A percentile compares a stretch with the other conserved stretches of the same genome.
phyloP scores from a whole-genome alignment of 2,888 invertebrate species.

The Hyppa rectilinea region DNA sequence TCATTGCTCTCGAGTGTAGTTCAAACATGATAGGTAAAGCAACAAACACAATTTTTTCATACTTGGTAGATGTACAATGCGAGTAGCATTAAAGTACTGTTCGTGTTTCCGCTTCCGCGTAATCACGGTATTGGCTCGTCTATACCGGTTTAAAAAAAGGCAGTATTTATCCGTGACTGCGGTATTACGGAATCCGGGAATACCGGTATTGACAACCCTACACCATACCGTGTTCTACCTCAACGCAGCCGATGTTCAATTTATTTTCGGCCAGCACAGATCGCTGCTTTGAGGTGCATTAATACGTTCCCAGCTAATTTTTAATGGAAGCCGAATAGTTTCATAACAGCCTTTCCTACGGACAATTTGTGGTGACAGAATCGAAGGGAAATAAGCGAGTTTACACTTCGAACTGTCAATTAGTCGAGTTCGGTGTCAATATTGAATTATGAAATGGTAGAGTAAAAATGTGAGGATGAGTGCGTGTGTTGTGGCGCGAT shows the following conservation, averaged over 20 bases:
- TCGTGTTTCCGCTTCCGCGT: too few relatives aligned
- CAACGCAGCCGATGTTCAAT: slow-evolving; percentile 69
- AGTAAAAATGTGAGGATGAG: slow-evolving; percentile 53
- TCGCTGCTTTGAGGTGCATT: slow-evolving; percentile 78
- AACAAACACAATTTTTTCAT: too few relatives aligned
- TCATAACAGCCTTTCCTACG: slow-evolving; percentile 62
- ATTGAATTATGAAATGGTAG: slow-evolving; percentile 60
- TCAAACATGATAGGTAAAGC: too few relatives aligned
- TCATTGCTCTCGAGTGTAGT: too few relatives aligned
- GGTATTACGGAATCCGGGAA: too few relatives aligned
- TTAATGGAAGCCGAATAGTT: slow-evolving; percentile 76
- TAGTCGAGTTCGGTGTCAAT: slow-evolving; percentile 60
- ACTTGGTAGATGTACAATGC: too few relatives aligned
- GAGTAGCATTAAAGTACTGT: too few relatives aligned
- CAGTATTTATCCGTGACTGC: too few relatives aligned
- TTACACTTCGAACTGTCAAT: slow-evolving; percentile 72
- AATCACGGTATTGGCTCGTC: too few relatives aligned
- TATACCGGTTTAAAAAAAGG: too few relatives aligned
- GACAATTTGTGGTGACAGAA: slow-evolving; percentile 70
- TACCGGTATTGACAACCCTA: too few relatives aligned
- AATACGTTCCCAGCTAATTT: slow-evolving; percentile 79
- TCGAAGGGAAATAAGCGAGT: slow-evolving; percentile 60
- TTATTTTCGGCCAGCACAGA: slow-evolving; percentile 73
- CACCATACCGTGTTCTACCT: slow-evolving; percentile 61
- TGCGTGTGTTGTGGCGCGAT: not conserved